phyloP scores from a whole-genome alignment of 2,113 vertebrate genomes.

The Suricata suricatta region DNA sequence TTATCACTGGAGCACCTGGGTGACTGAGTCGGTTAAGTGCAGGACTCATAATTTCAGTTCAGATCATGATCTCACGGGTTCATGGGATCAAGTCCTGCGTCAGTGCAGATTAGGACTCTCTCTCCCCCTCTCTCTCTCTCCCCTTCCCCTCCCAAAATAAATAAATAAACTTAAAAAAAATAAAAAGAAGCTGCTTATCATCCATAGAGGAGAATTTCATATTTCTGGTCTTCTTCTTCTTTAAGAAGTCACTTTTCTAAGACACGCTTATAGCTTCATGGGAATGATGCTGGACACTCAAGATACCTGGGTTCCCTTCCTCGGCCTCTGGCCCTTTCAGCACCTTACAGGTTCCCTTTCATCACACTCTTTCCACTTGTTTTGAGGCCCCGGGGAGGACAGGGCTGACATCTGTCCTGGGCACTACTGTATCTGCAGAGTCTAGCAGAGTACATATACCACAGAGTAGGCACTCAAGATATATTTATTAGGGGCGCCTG shows the following conservation, averaged over 20 bases:
- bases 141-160: too few relatives aligned
- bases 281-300: neutral
- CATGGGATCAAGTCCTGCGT: too few relatives aligned
- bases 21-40: too few relatives aligned
- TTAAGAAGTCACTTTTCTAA: constrained; percentile 16
- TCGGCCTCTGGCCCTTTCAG: neutral
- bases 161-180: too few relatives aligned
- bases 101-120: too few relatives aligned
- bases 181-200: neutral
- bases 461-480: neutral
- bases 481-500: neutral
- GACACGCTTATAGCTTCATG: neutral
- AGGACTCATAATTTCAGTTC: too few relatives aligned
- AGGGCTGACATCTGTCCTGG: neutral
- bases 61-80: too few relatives aligned
- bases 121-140: too few relatives aligned
- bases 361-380: neutral
- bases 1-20: neutral
- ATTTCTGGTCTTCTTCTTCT: neutral
- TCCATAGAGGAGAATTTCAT: constrained; percentile 2
- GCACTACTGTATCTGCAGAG: neutral
- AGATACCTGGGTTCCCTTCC: neutral
- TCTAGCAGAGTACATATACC: neutral
- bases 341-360: neutral
- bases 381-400: neutral